These are phyloP conservation scores for Diaperis boleti DNA, from an alignment of 2,888 invertebrate species.

Conservation along the genomic window DNA sequence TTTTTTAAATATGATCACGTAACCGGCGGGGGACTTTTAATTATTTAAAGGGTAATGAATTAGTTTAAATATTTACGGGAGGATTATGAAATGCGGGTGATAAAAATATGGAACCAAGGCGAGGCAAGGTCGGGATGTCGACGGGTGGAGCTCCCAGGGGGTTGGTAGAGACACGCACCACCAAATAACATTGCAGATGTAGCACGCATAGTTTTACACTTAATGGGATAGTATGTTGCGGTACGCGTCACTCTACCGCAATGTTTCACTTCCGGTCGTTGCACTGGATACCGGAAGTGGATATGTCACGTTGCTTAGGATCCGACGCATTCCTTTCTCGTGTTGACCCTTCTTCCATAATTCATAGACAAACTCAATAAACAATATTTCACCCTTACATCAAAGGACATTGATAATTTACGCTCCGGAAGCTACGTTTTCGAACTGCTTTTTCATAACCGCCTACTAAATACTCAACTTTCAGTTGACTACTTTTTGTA, in stretches of 20 bases:
- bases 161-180: constrained; percentile 55
- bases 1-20: constrained; percentile 37
- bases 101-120: constrained; percentile 41
- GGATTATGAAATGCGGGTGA: constrained; percentile 36
- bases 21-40: constrained; percentile 29
- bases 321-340: constrained; percentile 47
- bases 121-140: constrained; percentile 42
- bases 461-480: no score
- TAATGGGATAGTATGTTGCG: constrained; percentile 55
- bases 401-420: constrained; percentile 8
- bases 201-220: constrained; percentile 62
- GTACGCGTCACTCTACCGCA: constrained; percentile 49
- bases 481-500: no score
- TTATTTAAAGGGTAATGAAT: constrained; percentile 41
- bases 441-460: background rate
- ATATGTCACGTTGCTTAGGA: constrained; percentile 43
- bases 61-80: constrained; percentile 42
- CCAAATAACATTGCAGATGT: constrained; percentile 60
- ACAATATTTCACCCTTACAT: constrained; percentile 23
- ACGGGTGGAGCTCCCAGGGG: constrained; percentile 40
- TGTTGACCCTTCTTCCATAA: constrained; percentile 21
- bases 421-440: background rate
- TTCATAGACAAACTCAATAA: constrained; percentile 20
- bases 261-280: constrained; percentile 59
- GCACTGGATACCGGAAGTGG: constrained; percentile 51